A percentile compares a stretch with the other conserved stretches of the same genome.
phyloP scores from a whole-genome alignment of 2,113 vertebrate genomes.

The Muscicapa adusta region DNA sequence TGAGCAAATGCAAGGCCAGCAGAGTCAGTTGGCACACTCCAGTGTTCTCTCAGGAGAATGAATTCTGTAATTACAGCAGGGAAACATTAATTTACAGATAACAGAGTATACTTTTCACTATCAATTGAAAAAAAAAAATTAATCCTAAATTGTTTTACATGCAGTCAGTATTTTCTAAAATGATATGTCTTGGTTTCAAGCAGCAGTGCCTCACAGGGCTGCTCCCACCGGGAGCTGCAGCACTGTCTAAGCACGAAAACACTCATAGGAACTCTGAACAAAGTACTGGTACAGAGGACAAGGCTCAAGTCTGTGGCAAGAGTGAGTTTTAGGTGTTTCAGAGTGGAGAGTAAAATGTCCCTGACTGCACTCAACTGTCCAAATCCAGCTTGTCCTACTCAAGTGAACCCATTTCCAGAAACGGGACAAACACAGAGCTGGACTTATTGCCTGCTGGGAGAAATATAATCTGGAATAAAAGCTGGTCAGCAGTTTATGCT shows the following conservation, averaged over 20 bases:
- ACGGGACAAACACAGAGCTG: background rate
- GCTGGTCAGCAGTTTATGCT: background rate
- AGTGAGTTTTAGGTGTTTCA: background rate
- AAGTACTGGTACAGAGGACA: background rate
- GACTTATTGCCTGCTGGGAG: background rate
- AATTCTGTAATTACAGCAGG: background rate
- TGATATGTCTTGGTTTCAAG: fast-evolving
- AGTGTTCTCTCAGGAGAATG: background rate
- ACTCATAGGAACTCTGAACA: background rate
- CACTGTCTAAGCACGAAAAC: background rate
- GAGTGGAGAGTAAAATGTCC: background rate
- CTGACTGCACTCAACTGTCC: background rate
- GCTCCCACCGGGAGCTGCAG: background rate
- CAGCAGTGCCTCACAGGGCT: background rate
- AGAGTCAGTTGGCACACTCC: background rate
- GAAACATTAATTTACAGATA: background rate
- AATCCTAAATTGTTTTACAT: background rate
- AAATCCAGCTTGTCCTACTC: background rate
- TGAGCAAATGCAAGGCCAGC: background rate
- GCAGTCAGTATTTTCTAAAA: background rate
- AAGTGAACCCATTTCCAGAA: background rate
- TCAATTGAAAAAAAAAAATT: background rate
- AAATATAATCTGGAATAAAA: background rate
- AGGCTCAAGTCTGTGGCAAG: background rate
- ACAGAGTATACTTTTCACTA: background rate